phyloP scores from a whole-genome alignment of 2,797 vertebrate species.

The Streptopelia turtur region DNA sequence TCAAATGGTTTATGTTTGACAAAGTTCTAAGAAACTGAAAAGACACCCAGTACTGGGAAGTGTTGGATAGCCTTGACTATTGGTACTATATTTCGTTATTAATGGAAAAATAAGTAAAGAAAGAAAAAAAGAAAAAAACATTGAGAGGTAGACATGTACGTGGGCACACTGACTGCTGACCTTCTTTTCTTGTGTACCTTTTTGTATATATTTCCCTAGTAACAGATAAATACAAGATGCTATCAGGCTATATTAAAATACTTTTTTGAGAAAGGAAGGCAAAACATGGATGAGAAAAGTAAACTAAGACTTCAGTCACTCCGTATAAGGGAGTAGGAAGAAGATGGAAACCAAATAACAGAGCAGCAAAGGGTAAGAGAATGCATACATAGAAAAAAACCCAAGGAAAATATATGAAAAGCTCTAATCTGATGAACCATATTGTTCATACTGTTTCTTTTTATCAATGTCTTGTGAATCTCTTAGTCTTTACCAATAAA shows the following conservation, averaged over 20 bases:
- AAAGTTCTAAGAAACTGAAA: not conserved
- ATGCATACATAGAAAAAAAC: not conserved
- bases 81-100: not conserved
- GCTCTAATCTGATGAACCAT: not conserved
- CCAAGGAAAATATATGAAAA: not conserved
- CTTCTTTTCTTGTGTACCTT: not conserved
- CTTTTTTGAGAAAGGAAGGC: slow-evolving; percentile 4
- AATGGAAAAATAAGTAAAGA: not conserved
- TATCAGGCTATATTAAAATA: slow-evolving; percentile 35
- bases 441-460: not conserved
- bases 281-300: slow-evolving; percentile 28
- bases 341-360: not conserved
- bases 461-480: not conserved
- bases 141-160: not conserved
- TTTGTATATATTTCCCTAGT: not conserved
- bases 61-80: not conserved
- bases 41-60: not conserved
- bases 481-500: not conserved
- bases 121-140: not conserved
- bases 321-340: not conserved
- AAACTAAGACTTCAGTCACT: not conserved
- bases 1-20: not conserved
- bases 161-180: not conserved
- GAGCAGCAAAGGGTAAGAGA: not conserved
- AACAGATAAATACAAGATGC: slow-evolving; percentile 38